Evolutionary conservation across 2,888 invertebrate species (phyloP).

Genomic region (Aphodius granarius): DNA sequence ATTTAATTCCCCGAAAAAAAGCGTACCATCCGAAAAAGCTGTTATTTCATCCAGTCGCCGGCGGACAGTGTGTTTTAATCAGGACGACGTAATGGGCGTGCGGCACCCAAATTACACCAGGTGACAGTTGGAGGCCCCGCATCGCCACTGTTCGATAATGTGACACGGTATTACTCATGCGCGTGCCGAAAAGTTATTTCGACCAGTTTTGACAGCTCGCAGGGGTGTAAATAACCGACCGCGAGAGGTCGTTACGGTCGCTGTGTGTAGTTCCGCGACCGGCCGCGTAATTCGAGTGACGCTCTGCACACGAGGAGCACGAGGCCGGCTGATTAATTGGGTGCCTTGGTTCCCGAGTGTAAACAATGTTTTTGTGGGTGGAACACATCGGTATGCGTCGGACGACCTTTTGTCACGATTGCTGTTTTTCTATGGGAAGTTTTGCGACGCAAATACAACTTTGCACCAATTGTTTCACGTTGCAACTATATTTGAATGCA

Average conservation of each 20-base stretch:
- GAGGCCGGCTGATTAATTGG: background rate
- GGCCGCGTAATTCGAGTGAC: background rate
- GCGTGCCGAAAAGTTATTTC: background rate
- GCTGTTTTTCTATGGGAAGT: background rate
- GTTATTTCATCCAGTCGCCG: background rate
- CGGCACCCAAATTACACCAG: background rate
- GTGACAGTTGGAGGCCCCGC: background rate
- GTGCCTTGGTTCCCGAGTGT: background rate
- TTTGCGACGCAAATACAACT: background rate
- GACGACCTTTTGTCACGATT: background rate
- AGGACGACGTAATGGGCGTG: background rate
- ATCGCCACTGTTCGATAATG: background rate
- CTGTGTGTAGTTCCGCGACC: background rate
- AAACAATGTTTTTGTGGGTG: background rate
- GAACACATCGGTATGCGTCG: background rate
- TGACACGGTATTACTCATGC: background rate
- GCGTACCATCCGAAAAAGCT: background rate
- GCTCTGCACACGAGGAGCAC: background rate
- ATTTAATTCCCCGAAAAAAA: background rate
- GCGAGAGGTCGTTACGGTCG: background rate
- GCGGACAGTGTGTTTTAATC: background rate
- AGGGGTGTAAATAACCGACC: background rate
- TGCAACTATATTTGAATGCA: background rate
- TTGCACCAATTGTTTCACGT: background rate
- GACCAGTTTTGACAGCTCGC: background rate